Evolutionary conservation across 2,888 invertebrate genomes (phyloP).

Genomic region (Xestia c-nigrum): DNA sequence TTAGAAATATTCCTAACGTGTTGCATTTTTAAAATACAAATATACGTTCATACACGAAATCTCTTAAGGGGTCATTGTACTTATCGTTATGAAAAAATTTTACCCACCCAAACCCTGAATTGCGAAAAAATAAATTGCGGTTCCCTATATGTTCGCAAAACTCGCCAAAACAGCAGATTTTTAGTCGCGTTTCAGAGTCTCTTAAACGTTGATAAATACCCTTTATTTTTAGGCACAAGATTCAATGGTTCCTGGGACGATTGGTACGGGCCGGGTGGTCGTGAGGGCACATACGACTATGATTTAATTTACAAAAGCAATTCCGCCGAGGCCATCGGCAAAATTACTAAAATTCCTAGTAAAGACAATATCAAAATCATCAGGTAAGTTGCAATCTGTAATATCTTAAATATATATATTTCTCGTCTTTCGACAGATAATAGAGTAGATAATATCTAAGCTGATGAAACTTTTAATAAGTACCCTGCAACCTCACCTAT

Average conservation of each 20-base stretch:
- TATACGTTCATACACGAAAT: too few relatives aligned
- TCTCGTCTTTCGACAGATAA: background rate
- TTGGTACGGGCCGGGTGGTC: conserved; percentile 95
- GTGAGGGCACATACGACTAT: conserved; percentile 90
- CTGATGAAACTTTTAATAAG: background rate
- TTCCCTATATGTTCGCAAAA: too few relatives aligned
- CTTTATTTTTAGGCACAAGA: conserved; percentile 91
- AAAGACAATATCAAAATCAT: conserved; percentile 81
- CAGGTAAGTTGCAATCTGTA: conserved; percentile 69
- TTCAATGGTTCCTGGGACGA: conserved; percentile 94
- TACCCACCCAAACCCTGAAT: too few relatives aligned
- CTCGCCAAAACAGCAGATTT: too few relatives aligned
- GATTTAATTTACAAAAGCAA: conserved; percentile 86
- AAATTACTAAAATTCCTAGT: conserved; percentile 88
- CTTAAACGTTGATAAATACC: background rate
- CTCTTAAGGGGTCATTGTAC: too few relatives aligned
- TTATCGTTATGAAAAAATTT: too few relatives aligned
- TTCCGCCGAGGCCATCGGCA: conserved; percentile 90
- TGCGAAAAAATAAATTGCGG: too few relatives aligned
- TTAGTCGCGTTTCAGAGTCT: too few relatives aligned
- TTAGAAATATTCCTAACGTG: too few relatives aligned
- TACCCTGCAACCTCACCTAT: background rate
- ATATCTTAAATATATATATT: background rate
- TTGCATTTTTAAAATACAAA: too few relatives aligned
- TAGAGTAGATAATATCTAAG: background rate